These are phyloP conservation scores for Lamellibrachia satsuma DNA, from an alignment of 2,888 invertebrate genomes.

Conservation along the genomic window DNA sequence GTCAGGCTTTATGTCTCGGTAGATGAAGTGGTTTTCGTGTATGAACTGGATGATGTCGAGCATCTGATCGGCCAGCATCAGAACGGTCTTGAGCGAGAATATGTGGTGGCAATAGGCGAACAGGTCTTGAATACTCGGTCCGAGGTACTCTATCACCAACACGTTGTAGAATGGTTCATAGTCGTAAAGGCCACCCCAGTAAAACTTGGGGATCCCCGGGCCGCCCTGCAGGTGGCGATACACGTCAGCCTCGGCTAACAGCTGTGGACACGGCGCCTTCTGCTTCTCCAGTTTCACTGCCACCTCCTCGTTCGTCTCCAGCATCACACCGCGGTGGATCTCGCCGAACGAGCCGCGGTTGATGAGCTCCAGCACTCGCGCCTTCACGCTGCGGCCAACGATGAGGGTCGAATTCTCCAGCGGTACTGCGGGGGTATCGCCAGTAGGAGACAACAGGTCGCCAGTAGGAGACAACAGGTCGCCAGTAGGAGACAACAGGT, in stretches of 20 bases:
- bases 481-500: neutral
- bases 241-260: constrained; percentile 19
- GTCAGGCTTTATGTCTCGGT: constrained; percentile 82
- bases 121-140: constrained; percentile 20
- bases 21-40: constrained; percentile 96
- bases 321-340: constrained; percentile 22
- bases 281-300: constrained; percentile 26
- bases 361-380: constrained; percentile 20
- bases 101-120: constrained; percentile 26
- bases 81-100: constrained; percentile 22
- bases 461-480: too few relatives aligned
- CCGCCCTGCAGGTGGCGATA: constrained; percentile 14
- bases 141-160: constrained; percentile 22
- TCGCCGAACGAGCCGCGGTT: constrained; percentile 25
- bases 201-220: constrained; percentile 23
- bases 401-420: constrained; percentile 19
- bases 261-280: constrained; percentile 14
- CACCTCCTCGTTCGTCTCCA: constrained; percentile 17
- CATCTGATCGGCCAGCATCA: constrained; percentile 21
- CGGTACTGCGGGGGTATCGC: neutral
- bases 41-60: constrained; percentile 76
- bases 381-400: constrained; percentile 32
- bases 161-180: constrained; percentile 25
- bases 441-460: neutral
- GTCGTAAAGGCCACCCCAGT: constrained; percentile 25